These are phyloP conservation scores for Mormyrops boulengeri DNA, from an alignment of 2,797 vertebrate genomes.

Conservation along the genomic window DNA sequence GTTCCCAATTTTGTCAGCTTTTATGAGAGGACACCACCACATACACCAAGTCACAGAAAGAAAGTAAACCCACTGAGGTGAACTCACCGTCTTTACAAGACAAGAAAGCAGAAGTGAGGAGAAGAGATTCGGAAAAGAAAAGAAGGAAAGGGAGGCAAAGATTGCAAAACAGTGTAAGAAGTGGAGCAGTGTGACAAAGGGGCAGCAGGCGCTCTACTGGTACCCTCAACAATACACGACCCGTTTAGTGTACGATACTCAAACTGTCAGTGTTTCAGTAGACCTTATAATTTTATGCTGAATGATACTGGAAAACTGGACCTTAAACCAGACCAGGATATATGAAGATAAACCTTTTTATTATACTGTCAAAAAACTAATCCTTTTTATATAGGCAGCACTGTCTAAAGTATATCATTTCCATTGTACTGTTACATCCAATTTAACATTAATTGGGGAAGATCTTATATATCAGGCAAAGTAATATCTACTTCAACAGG, in stretches of 20 bases:
- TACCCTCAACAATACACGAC: not conserved
- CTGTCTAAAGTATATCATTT: not conserved
- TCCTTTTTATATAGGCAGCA: not conserved
- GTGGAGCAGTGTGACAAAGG: not conserved
- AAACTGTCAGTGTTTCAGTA: not conserved
- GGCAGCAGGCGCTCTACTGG: not conserved
- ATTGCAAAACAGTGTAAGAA: not conserved
- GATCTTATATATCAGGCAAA: not conserved
- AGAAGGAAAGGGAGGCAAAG: conserved; percentile 8
- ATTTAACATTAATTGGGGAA: not conserved
- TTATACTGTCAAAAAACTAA: not conserved
- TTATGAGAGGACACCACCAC: conserved; percentile 56
- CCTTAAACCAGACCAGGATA: not conserved
- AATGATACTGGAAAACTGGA: not conserved
- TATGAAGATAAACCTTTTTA: not conserved
- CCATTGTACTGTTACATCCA: not conserved
- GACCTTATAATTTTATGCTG: not conserved
- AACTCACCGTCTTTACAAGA: conserved; percentile 70
- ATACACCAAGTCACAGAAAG: conserved; percentile 28
- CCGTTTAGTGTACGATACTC: not conserved
- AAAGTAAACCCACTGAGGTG: conserved; percentile 38
- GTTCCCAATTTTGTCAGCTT: conserved; percentile 35
- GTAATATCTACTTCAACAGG: not conserved
- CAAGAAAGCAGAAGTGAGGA: conserved; percentile 63
- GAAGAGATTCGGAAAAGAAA: conserved; percentile 51